These are phyloP conservation scores for Protosalanx chinensis DNA, from an alignment of 2,797 vertebrate genomes.

Conservation along the genomic window DNA sequence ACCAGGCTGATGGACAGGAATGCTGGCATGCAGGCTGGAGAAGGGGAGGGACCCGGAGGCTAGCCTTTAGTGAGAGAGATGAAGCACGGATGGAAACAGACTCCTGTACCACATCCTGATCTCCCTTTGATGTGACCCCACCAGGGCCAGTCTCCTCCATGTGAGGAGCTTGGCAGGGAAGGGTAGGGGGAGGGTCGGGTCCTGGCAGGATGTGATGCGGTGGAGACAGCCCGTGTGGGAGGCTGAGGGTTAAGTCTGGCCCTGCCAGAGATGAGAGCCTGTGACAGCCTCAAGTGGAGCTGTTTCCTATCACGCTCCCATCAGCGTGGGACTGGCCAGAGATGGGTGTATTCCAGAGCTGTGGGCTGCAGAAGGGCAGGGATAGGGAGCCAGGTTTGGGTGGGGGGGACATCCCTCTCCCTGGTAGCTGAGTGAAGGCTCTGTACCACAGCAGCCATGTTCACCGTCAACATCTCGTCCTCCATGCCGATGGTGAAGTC, in stretches of 20 bases:
- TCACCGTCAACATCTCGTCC: constrained; percentile 78
- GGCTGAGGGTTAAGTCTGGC: constrained; percentile 61
- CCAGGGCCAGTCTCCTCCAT: constrained; percentile 22
- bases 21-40: constrained; percentile 43
- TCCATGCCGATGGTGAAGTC: constrained; percentile 68
- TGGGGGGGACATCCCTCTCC: constrained; percentile 22
- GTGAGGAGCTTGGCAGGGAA: neutral
- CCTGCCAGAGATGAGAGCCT: constrained; percentile 45
- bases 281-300: constrained; percentile 64
- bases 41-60: constrained; percentile 2
- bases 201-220: neutral
- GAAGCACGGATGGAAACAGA: constrained; percentile 21
- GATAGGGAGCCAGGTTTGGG: constrained; percentile 36
- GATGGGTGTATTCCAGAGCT: constrained; percentile 25
- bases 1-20: constrained; percentile 54
- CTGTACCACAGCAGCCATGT: constrained; percentile 63
- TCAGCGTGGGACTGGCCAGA: constrained; percentile 56
- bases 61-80: constrained; percentile 16
- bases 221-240: constrained; percentile 27
- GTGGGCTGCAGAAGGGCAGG: constrained; percentile 39
- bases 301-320: constrained; percentile 71
- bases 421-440: constrained; percentile 25
- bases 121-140: constrained; percentile 14
- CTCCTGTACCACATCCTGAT: constrained; percentile 18
- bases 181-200: neutral